Percentiles rank a stretch among this genome's conserved stretches.
Evolutionary conservation across 2,797 vertebrate genomes (phyloP).

Genomic region (Semotilus atromaculatus): DNA sequence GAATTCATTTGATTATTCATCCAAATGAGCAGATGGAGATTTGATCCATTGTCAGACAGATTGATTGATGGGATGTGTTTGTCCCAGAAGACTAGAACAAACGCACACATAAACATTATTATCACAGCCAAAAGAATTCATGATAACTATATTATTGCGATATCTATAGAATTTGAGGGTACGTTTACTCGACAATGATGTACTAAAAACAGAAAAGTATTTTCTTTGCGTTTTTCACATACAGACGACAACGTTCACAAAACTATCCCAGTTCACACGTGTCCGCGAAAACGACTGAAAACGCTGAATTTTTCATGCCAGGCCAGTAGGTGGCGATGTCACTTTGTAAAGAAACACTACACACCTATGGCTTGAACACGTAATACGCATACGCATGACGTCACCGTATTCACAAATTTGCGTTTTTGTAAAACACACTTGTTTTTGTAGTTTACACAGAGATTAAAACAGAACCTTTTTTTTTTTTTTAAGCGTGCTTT

Average conservation of each 20-base stretch:
- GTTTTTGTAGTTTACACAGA: too few relatives aligned
- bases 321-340: neutral
- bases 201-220: too few relatives aligned
- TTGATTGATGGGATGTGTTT: neutral
- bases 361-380: neutral
- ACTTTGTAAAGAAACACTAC: neutral
- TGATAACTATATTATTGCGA: neutral
- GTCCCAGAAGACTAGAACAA: neutral
- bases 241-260: neutral
- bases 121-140: neutral
- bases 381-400: too few relatives aligned
- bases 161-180: neutral
- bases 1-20: neutral
- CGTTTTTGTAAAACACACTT: too few relatives aligned
- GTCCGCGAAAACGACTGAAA: neutral
- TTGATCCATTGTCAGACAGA: neutral
- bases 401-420: too few relatives aligned
- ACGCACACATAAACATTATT: neutral
- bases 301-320: neutral
- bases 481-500: too few relatives aligned
- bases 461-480: too few relatives aligned
- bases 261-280: neutral
- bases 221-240: neutral
- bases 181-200: too few relatives aligned
- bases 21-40: neutral